Evolutionary conservation across 2,797 vertebrate genomes (phyloP), one percentile per base, ranked within the genome.

Genomic region (Ptychadena robeensis): DNA sequence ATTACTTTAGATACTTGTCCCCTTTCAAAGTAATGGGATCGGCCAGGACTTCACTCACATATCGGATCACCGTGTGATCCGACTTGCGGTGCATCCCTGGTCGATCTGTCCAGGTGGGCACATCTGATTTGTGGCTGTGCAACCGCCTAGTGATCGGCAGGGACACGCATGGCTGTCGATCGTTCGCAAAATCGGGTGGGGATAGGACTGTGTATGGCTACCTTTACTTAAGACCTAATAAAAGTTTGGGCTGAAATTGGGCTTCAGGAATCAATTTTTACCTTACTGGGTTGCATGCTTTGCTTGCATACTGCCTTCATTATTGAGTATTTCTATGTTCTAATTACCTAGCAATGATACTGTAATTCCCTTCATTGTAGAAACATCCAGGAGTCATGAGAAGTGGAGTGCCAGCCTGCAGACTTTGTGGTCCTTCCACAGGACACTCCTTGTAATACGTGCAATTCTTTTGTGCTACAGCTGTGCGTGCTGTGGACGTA

Each of bases 341-440:
- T 68, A 28, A 12, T 85, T 71, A 30, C 74, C 63, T 79, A 86
- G 40, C 71, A n/a, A 37, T 86, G 88, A 67, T 86, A 86, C 85
- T 64, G 22, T 68, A 65, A 9, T 90, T 91, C 86, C 86, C 89
- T 92, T 89, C 82, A 88, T 93, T 93, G 82, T 88, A 94, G 93
- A 91, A n/a, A 9, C 87, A 86, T 44, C 85, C 59, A 82, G 88
- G 88, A 91, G 86, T 82, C 87, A 92, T 86, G 88, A 85, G 86
- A 90, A 92, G 86, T 83, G 88, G 85, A 87, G 67, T 87, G 90
- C 90, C 86, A 92, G 88, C 89, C 89, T 89, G 85, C 89, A 90
- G 80, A 87, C 87, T 61, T 10, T 61, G 81, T 86, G 86, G 87
- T 70, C 81, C 66, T 78, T 82, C 75, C 71, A 71, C 80, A 78